These are phyloP conservation scores for Charadrius vociferus DNA, from an alignment of 2,113 vertebrate species.

Conservation along the genomic window DNA sequence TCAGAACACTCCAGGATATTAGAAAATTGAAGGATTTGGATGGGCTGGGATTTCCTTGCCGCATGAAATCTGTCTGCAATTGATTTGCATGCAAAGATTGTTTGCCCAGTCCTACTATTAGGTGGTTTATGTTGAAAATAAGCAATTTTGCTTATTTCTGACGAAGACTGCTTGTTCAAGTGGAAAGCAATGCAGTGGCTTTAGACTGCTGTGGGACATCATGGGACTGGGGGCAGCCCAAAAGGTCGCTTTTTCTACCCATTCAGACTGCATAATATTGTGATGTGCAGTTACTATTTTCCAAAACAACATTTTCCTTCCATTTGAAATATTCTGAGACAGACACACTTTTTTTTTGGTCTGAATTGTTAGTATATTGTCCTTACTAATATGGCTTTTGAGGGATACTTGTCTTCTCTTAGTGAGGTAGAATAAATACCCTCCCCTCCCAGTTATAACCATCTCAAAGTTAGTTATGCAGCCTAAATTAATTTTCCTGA, in stretches of 20 bases:
- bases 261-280: background rate
- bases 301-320: background rate
- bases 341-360: background rate
- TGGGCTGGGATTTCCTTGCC: background rate
- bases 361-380: background rate
- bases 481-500: background rate
- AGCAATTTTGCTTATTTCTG: background rate
- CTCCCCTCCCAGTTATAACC: background rate
- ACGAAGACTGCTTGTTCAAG: background rate
- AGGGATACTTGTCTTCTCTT: background rate
- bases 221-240: background rate
- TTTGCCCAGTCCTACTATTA: constrained; percentile 44
- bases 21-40: background rate
- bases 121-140: constrained; percentile 37
- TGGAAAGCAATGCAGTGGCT: background rate
- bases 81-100: constrained; percentile 37
- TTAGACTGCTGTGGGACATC: background rate
- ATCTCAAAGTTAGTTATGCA: background rate
- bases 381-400: background rate
- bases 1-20: constrained; percentile 23
- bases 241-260: background rate
- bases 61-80: constrained; percentile 25
- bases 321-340: background rate
- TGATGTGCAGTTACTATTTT: background rate
- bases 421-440: background rate